phyloP scores from a whole-genome alignment of 2,113 vertebrate species.

The Plecotus auritus region DNA sequence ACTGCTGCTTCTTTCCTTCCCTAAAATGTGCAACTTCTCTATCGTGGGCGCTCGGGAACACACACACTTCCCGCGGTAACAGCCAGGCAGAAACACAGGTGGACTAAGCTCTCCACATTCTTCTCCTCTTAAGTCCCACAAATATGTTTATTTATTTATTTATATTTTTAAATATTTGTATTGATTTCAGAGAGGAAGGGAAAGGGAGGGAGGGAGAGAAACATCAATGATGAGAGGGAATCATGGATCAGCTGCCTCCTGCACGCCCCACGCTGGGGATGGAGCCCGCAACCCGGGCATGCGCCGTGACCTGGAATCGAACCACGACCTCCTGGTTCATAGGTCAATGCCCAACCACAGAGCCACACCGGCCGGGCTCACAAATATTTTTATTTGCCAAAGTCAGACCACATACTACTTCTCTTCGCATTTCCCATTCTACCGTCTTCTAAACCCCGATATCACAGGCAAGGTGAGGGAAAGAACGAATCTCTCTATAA shows the following conservation, averaged over 20 bases:
- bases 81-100: not conserved
- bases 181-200: too few relatives aligned
- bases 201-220: too few relatives aligned
- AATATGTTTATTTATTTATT: too few relatives aligned
- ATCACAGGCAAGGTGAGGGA: not conserved
- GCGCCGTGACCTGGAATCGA: too few relatives aligned
- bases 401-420: not conserved
- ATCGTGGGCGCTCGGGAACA: not conserved
- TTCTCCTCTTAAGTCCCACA: not conserved
- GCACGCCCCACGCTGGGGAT: too few relatives aligned
- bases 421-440: not conserved
- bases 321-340: too few relatives aligned
- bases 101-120: not conserved
- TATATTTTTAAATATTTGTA: too few relatives aligned
- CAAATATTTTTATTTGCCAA: not conserved
- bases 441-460: not conserved
- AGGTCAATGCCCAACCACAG: too few relatives aligned
- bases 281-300: too few relatives aligned
- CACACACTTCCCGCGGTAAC: not conserved
- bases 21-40: slow-evolving; percentile 2
- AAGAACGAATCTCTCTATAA: not conserved
- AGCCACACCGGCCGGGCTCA: not conserved
- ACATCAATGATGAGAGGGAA: too few relatives aligned
- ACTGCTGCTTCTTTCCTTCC: not conserved
- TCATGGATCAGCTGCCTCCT: too few relatives aligned